These are phyloP conservation scores for Liodrosophila aerea DNA, from an alignment of 2,888 invertebrate genomes.

Conservation along the genomic window DNA sequence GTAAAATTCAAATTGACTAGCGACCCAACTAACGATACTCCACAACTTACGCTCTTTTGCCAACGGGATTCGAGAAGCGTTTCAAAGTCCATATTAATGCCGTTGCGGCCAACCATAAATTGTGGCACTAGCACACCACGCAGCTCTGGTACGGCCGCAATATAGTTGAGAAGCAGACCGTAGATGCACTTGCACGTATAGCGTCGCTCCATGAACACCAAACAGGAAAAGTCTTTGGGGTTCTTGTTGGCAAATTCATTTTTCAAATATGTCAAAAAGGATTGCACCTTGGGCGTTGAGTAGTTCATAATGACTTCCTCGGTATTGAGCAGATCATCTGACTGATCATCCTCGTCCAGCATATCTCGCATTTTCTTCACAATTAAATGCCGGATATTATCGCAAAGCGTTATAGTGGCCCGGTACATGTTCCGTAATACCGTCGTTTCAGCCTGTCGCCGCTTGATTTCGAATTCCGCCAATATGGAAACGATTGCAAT, in stretches of 20 bases:
- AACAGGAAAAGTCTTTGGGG: conserved; percentile 74
- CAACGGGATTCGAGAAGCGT: conserved; percentile 72
- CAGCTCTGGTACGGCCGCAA: conserved; percentile 83
- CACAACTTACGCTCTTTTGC: conserved; percentile 61
- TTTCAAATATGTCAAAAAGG: conserved; percentile 86
- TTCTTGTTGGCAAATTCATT: conserved; percentile 83
- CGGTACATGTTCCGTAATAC: conserved; percentile 74
- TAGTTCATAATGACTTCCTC: conserved; percentile 83
- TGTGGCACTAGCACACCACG: conserved; percentile 84
- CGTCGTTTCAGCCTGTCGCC: conserved; percentile 83
- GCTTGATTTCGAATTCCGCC: conserved; percentile 86
- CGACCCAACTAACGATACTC: too few species aligned
- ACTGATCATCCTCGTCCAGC: conserved; percentile 71
- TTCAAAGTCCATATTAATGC: conserved; percentile 65
- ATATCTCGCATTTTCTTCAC: conserved; percentile 82
- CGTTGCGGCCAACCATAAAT: conserved; percentile 87
- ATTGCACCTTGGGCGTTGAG: conserved; percentile 86
- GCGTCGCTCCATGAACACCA: conserved; percentile 83
- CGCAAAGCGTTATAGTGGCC: conserved; percentile 72
- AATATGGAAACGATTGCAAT: conserved; percentile 85
- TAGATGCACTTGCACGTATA: conserved; percentile 90
- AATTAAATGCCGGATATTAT: conserved; percentile 84
- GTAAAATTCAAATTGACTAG: too few species aligned
- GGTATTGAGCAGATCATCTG: conserved; percentile 36
- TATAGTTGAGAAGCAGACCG: conserved; percentile 85